Evolutionary conservation across 2,113 vertebrate genomes (phyloP).

Genomic region (Percopsis transmontana): DNA sequence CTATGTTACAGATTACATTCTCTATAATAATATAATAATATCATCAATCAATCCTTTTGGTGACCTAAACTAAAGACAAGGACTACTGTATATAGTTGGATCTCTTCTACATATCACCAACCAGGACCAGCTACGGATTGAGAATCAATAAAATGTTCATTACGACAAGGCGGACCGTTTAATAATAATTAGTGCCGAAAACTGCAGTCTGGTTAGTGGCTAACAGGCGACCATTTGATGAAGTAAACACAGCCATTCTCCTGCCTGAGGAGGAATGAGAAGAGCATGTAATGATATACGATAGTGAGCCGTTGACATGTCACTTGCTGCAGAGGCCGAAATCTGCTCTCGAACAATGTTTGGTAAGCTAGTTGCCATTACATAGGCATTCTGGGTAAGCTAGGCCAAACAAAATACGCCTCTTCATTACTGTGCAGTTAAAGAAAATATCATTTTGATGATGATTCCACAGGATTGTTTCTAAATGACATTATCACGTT

Average conservation of each 20-base stretch:
- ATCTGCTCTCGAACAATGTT: neutral
- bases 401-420: neutral
- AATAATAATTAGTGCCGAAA: neutral
- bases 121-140: neutral
- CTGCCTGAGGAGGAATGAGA: too few relatives aligned
- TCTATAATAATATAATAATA: too few relatives aligned
- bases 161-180: neutral
- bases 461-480: conserved; percentile 37
- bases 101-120: neutral
- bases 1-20: too few relatives aligned
- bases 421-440: conserved; percentile 21
- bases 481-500: conserved; percentile 56
- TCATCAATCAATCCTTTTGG: too few relatives aligned
- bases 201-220: neutral
- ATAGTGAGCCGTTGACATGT: neutral
- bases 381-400: neutral
- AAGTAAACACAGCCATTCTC: neutral
- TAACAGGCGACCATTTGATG: neutral
- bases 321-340: neutral
- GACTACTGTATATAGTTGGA: too few relatives aligned
- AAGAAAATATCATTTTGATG: conserved; percentile 18
- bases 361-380: neutral
- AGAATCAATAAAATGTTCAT: neutral
- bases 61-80: too few relatives aligned
- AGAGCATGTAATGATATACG: too few relatives aligned